Percentiles rank a stretch among this genome's conserved stretches.
Conservation (phyloP, 2,797 vertebrate species). For the Hylomyscus alleni region DNA sequence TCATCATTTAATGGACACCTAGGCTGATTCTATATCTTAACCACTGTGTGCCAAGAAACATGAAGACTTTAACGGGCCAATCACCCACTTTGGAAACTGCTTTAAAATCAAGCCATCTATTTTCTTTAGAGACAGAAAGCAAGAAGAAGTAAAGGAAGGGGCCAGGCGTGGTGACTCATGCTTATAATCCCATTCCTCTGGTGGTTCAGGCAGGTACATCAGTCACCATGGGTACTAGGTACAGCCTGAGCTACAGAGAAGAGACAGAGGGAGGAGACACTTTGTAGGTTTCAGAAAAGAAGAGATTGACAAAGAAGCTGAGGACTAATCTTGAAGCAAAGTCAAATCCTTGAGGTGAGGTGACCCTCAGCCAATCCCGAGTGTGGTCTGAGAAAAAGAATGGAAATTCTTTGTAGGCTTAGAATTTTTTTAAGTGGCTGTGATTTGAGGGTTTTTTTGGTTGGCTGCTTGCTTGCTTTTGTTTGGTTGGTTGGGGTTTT, state of each 20-base stretch:
- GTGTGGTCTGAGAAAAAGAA: conserved; percentile 18
- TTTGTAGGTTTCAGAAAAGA: neutral
- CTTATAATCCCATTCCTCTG: neutral
- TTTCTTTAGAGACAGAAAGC: neutral
- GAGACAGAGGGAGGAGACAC: neutral
- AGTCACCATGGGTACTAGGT: neutral
- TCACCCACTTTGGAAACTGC: neutral
- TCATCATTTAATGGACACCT: neutral
- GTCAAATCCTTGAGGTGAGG: neutral
- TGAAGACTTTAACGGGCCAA: neutral
- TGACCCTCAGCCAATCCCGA: neutral
- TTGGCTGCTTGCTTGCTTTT: no score
- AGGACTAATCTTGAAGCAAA: neutral
- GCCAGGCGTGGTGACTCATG: neutral
- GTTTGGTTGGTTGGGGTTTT: no score
- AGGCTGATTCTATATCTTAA: neutral
- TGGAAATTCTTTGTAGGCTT: neutral
- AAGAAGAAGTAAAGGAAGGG: neutral
- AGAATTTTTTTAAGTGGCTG: neutral
- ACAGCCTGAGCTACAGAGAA: neutral
- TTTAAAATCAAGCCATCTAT: neutral
- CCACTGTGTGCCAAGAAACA: neutral
- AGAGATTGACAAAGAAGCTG: neutral
- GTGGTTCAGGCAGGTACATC: neutral
- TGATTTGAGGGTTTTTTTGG: neutral